phyloP scores from a whole-genome alignment of 2,888 invertebrate species.

The Pristionchus fissidentatus region DNA sequence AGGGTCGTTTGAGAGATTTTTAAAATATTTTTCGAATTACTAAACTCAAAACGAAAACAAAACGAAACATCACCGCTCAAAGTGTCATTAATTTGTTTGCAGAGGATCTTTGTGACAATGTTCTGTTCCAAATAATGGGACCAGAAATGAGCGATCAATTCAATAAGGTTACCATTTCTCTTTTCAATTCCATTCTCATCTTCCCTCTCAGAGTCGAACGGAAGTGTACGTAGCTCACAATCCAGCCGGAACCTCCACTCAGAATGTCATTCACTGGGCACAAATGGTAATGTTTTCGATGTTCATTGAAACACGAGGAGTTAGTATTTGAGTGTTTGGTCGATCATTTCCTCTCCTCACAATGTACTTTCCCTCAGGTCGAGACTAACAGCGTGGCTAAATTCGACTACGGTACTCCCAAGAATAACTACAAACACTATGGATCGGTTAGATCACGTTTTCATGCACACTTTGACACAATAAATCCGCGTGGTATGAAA shows the following conservation, averaged over 20 bases:
- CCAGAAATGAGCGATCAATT: constrained; percentile 71
- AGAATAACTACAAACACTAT: constrained; percentile 37
- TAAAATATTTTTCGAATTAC: not conserved
- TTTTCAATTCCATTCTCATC: no score
- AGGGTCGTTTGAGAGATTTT: no score
- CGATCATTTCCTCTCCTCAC: not conserved
- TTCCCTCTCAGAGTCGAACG: constrained; percentile 72
- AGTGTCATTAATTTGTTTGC: no score
- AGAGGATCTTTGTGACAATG: constrained; percentile 82
- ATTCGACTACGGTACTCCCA: constrained; percentile 56
- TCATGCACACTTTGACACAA: not conserved
- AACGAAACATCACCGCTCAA: no score
- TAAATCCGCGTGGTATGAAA: not conserved
- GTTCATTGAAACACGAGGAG: not conserved
- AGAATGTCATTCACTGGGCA: constrained; percentile 76
- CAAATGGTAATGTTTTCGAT: constrained; percentile 65
- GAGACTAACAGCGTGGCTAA: not conserved
- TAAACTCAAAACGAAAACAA: no score
- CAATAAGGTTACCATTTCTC: constrained; percentile 61
- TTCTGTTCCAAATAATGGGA: constrained; percentile 85
- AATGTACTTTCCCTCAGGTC: not conserved
- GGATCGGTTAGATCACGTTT: constrained; percentile 11
- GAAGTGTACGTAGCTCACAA: constrained; percentile 76
- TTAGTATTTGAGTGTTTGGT: not conserved
- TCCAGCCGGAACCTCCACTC: constrained; percentile 76